A percentile compares a stretch with the other conserved stretches of the same genome.
phyloP scores from a whole-genome alignment of 2,797 vertebrate genomes.

The Argya squamiceps region DNA sequence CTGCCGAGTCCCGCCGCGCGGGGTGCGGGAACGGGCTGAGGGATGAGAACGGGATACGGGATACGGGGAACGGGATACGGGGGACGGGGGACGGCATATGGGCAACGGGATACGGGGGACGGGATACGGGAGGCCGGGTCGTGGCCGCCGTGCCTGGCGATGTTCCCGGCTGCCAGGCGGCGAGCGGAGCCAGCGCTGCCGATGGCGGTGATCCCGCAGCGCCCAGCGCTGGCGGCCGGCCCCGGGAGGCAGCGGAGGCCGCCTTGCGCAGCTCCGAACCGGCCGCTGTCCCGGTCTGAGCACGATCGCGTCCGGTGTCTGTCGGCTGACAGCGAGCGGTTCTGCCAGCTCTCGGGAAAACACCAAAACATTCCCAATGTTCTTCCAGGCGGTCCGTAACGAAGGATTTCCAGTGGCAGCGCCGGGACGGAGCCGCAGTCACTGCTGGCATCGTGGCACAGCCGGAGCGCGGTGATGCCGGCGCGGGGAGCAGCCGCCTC shows the following conservation, averaged over 20 bases:
- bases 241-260: not conserved
- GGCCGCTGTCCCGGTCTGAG: not conserved
- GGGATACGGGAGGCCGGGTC: not conserved
- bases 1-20: not conserved
- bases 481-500: not conserved
- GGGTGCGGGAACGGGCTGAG: not conserved
- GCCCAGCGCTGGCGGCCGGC: not conserved
- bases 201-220: not conserved
- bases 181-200: not conserved
- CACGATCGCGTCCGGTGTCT: not conserved
- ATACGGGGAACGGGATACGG: not conserved
- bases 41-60: not conserved
- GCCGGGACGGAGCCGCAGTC: not conserved
- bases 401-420: not conserved
- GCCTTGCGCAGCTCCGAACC: not conserved
- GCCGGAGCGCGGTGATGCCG: not conserved
- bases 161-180: not conserved
- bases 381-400: not conserved
- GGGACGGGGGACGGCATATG: no score
- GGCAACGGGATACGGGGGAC: not conserved
- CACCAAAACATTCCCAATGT: rapidly evolving
- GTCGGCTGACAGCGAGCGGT: not conserved
- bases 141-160: not conserved
- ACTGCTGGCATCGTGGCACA: not conserved
- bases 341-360: not conserved